Evolutionary conservation across 2,113 vertebrate species (phyloP), one percentile per base, ranked within the genome.

Genomic region (Piliocolobus tephrosceles): DNA sequence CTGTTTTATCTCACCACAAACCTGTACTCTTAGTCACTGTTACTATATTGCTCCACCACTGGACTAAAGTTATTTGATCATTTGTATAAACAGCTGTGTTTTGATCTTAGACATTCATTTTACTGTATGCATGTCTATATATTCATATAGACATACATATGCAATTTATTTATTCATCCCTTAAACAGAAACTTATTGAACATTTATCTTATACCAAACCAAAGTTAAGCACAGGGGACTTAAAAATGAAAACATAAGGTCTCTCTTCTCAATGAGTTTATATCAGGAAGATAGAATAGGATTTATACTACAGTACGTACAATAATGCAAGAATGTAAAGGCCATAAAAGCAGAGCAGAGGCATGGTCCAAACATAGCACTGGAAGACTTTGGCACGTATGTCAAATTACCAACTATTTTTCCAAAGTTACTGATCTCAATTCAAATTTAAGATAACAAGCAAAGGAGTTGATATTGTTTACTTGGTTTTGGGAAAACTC

Each of bases 361-460:
- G 7, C 0, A 0, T 17, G 13, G 10, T 25, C n/a, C 57, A 64
- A 66, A 72, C 12, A 40, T 2, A 27, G n/a, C 8, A 1, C 45
- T 52, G 9, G 32, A 61, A 78, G 20, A 80, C 11, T n/a, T 90
- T 38, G 64, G 7, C 16, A 8, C 40, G 58, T 6, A 64, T 32
- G 82, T 93, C 83, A 50, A 52, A 35, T 75, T 10, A 68, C 38
- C 78, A 73, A 68, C 14, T 4, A 50, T 76, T 90, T 89, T 78
- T 64, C 96, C 91, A 64, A 85, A 94, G 55, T 66, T 35, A 57
- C 35, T 50, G 27, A 79, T 30, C 68, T 72, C 86, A 73, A 38
- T 55, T 96, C 64, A 66, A 89, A 85, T 43, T 73, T 75, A 64
- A 96, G 83, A 92, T 94, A 92, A 88, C 13, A 88, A 64, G 70